phyloP scores from a whole-genome alignment of 2,888 invertebrate species.

The Rambutsinella grinnellia region DNA sequence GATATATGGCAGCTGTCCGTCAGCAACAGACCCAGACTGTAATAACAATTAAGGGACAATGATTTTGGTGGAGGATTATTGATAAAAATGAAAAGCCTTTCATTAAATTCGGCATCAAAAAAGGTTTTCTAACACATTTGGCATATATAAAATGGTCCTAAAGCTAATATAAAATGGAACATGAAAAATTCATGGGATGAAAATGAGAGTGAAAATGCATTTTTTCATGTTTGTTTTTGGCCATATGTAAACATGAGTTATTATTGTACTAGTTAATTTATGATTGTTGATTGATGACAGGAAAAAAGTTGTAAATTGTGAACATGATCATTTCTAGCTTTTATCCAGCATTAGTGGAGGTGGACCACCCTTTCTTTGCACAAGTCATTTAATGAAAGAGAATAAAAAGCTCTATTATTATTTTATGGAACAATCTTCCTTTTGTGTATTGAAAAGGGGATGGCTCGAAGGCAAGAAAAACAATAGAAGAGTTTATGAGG shows the following conservation, averaged over 20 bases:
- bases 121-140: no score
- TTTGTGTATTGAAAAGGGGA: neutral
- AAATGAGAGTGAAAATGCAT: neutral
- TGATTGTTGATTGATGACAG: neutral
- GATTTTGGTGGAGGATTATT: neutral
- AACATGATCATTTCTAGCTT: conserved; percentile 15
- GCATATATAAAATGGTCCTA: no score
- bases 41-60: neutral
- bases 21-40: conserved; percentile 1
- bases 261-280: neutral
- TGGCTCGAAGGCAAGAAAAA: neutral
- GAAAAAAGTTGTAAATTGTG: conserved; percentile 7
- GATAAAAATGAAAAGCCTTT: neutral
- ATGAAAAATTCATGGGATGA: neutral
- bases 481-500: neutral
- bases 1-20: conserved; percentile 21
- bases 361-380: conserved; percentile 49
- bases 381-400: conserved; percentile 23
- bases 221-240: neutral
- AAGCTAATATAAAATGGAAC: no score
- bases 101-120: no score
- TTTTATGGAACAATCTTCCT: neutral
- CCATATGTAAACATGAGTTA: neutral
- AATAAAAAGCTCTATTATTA: neutral
- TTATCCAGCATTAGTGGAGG: neutral